Percentiles rank a stretch among this genome's conserved stretches.
phyloP scores from a whole-genome alignment of 2,888 invertebrate species.

The Megamerina dolium region DNA sequence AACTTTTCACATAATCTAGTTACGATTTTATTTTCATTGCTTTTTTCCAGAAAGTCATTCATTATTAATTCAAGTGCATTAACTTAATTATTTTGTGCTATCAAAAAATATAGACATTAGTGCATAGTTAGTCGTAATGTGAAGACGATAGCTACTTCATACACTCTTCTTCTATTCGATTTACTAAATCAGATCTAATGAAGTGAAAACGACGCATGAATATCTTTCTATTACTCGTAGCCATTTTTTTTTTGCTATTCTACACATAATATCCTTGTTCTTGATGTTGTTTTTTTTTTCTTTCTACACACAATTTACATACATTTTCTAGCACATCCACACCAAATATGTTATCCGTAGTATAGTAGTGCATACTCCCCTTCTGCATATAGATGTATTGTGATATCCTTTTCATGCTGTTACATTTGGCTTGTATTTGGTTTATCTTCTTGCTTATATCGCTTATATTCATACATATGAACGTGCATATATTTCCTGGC shows the following conservation, averaged over 20 bases:
- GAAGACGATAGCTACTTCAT: too few relatives aligned
- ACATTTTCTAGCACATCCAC: too few relatives aligned
- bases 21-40: too few relatives aligned
- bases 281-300: slow-evolving; percentile 31
- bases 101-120: too few relatives aligned
- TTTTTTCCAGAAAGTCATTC: too few relatives aligned
- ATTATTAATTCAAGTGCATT: slow-evolving; percentile 25
- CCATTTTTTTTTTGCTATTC: neutral
- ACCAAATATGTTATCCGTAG: too few relatives aligned
- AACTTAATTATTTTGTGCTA: slow-evolving; percentile 39
- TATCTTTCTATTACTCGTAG: neutral
- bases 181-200: slow-evolving; percentile 39
- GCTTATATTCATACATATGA: neutral
- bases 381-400: slow-evolving; percentile 8
- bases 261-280: slow-evolving; percentile 1
- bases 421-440: slow-evolving; percentile 2
- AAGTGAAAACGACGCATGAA: slow-evolving; percentile 36
- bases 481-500: too few relatives aligned
- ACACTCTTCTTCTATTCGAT: too few relatives aligned
- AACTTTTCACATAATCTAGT: too few relatives aligned
- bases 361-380: slow-evolving; percentile 6
- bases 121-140: too few relatives aligned
- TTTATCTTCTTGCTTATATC: slow-evolving; percentile 3
- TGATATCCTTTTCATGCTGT: slow-evolving; percentile 10
- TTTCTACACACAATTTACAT: slow-evolving; percentile 30